Conservation (phyloP, 2,888 invertebrate genomes). For the Chloroclystis v-ata region DNA sequence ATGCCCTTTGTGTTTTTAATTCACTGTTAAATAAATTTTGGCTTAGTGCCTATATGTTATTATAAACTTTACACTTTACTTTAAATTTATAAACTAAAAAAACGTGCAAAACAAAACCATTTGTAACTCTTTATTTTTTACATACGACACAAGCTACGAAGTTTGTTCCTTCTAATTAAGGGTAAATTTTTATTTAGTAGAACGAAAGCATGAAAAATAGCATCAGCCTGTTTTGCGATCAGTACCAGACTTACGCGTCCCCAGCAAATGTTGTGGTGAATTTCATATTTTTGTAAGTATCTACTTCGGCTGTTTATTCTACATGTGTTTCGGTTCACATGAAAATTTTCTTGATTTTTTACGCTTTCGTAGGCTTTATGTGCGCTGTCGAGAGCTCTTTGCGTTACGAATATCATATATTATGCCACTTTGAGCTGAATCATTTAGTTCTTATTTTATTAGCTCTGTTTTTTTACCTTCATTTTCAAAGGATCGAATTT, state of each 20-base stretch:
- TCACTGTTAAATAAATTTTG: too few species aligned
- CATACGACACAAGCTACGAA: too few species aligned
- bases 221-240: constrained; percentile 38
- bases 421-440: constrained; percentile 58
- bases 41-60: too few species aligned
- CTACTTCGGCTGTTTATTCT: constrained; percentile 76
- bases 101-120: too few species aligned
- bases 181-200: too few species aligned
- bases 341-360: constrained; percentile 75
- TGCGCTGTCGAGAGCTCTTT: constrained; percentile 63
- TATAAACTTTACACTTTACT: too few species aligned
- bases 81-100: too few species aligned
- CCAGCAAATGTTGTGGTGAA: constrained; percentile 78
- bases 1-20: too few species aligned
- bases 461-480: constrained; percentile 17
- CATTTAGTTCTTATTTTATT: constrained; percentile 53
- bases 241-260: constrained; percentile 54
- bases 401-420: constrained; percentile 68
- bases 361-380: constrained; percentile 74
- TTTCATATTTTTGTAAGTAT: constrained; percentile 79
- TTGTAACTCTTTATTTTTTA: too few species aligned
- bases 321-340: constrained; percentile 78
- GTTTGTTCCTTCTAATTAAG: too few species aligned
- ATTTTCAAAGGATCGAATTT: background rate
- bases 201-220: too few species aligned